Base-by-base conservation (phyloP, 2,888 invertebrate species). In the Harpalus rubripes region DNA sequence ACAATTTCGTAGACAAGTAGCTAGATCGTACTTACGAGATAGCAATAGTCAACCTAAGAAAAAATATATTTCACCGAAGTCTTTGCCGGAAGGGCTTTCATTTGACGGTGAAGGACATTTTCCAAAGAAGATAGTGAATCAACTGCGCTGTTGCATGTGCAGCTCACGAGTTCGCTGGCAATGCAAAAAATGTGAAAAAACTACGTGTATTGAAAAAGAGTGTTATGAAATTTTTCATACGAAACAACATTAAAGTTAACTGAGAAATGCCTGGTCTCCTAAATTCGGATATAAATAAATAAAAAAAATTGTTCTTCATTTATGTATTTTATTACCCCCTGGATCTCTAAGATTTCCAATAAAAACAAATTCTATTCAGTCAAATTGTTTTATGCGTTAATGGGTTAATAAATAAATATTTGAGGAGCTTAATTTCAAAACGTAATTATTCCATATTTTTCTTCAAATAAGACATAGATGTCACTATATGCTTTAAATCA, bases 131-230 rank as follows among this genome's bases (percentile, higher is more conserved):
- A 44, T 44, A 10, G 44, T 7, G 1, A 58, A n/a, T n/a, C n/a
- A 72, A 72, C 32, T 10, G 15, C 7, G 72, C 1, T 72, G 72
- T n/a, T 6, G n/a, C 26, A 7, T 22, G 10, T 68, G 68, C 26
- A 22, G 39, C 7, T 6, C 39, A 22, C 15, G 26, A 72, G 72
- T 39, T 15, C 8, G 72, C 26, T 72, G 41, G 44, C 6, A n/a
- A 12, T 72, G 72, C 39, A 10, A 39, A 10, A 72, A 72, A n/a
- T 72, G 41, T 72, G 22, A 72, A 4, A 39, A 39, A 32, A 72
- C 15, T 65, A 16, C 7, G 18, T 65, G 41, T 12, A 18, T 72
- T 8, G 41, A 72, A 22, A 7, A 8, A 12, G 72, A 72, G 12
- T 72, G 41, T 72, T 72, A 39, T 72, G 15, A 10, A 18, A 15